Evolutionary conservation across 2,888 invertebrate genomes (phyloP).

Genomic region (Tinea trinotella): DNA sequence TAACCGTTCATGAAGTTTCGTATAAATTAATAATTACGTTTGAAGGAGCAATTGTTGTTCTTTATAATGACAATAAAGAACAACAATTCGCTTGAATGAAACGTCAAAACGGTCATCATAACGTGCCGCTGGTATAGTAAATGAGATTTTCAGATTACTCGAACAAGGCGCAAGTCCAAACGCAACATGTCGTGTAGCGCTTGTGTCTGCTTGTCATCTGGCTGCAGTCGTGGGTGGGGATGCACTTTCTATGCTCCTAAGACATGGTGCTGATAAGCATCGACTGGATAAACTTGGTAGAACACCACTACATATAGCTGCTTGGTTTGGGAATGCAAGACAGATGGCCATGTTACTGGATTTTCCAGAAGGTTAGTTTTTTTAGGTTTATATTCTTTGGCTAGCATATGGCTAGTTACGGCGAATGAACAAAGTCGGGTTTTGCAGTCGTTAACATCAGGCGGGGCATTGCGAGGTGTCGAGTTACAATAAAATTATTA

Average conservation of each 20-base stretch:
- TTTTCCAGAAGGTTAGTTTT: conserved; percentile 49
- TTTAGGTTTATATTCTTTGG: neutral
- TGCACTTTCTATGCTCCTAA: conserved; percentile 47
- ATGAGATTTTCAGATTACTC: conserved; percentile 50
- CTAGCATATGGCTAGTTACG: too few species aligned
- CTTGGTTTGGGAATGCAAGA: conserved; percentile 54
- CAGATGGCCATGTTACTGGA: conserved; percentile 56
- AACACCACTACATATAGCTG: conserved; percentile 63
- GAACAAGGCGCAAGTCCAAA: conserved; percentile 62
- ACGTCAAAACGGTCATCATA: too few species aligned
- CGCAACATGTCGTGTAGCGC: conserved; percentile 56
- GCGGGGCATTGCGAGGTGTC: too few species aligned
- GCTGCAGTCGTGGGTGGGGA: conserved; percentile 56
- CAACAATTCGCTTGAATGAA: too few species aligned
- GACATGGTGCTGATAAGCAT: conserved; percentile 54
- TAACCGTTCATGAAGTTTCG: too few species aligned
- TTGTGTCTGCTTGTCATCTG: conserved; percentile 59
- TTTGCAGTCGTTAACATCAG: too few species aligned
- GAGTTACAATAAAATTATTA: too few species aligned
- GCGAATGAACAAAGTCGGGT: too few species aligned
- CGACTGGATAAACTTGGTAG: conserved; percentile 54
- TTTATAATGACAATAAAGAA: too few species aligned
- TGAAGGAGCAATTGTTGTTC: too few species aligned
- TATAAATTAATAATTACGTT: too few species aligned
- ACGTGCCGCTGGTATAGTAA: too few species aligned